A percentile compares a stretch with the other conserved stretches of the same genome.
Evolutionary conservation across 2,888 invertebrate genomes (phyloP).

Genomic region (Druceiella hillmani): DNA sequence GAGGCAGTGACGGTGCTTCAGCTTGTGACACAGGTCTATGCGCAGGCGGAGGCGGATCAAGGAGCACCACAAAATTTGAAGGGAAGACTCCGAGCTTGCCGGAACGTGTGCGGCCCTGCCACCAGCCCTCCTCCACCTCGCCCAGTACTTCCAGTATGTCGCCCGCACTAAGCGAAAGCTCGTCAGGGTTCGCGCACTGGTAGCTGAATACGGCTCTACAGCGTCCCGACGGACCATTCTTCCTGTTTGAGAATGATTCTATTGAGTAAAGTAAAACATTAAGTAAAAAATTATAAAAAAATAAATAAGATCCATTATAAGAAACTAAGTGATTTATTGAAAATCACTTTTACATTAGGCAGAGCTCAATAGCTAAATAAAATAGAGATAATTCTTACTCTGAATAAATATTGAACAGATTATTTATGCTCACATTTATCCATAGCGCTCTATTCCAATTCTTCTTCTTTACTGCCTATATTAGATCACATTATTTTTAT

Average conservation of each 20-base stretch:
- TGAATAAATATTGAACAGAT: no score
- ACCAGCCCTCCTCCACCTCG: slow-evolving; percentile 91
- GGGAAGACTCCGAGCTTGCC: slow-evolving; percentile 89
- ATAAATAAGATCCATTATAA: background rate
- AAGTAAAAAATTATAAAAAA: slow-evolving; percentile 3
- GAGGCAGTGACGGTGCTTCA: slow-evolving; percentile 64
- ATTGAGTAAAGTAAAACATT: background rate
- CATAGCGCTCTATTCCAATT: no score
- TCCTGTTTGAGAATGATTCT: slow-evolving; percentile 28
- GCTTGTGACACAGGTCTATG: slow-evolving; percentile 31
- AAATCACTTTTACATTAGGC: no score
- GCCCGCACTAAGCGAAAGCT: slow-evolving; percentile 79
- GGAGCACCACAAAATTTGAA: slow-evolving; percentile 85
- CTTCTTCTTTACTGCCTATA: no score
- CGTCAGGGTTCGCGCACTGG: slow-evolving; percentile 90
- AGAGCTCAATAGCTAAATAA: no score
- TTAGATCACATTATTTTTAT: no score
- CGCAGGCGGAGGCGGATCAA: slow-evolving; percentile 43
- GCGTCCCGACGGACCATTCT: slow-evolving; percentile 49
- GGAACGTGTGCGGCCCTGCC: slow-evolving; percentile 74
- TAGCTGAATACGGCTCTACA: slow-evolving; percentile 89
- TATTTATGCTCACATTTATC: no score
- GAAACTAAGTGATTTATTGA: no score
- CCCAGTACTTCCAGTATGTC: slow-evolving; percentile 87
- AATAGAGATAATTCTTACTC: no score